These are phyloP conservation scores for Siniperca undulata DNA, from an alignment of 2,797 vertebrate genomes.

Conservation along the genomic window DNA sequence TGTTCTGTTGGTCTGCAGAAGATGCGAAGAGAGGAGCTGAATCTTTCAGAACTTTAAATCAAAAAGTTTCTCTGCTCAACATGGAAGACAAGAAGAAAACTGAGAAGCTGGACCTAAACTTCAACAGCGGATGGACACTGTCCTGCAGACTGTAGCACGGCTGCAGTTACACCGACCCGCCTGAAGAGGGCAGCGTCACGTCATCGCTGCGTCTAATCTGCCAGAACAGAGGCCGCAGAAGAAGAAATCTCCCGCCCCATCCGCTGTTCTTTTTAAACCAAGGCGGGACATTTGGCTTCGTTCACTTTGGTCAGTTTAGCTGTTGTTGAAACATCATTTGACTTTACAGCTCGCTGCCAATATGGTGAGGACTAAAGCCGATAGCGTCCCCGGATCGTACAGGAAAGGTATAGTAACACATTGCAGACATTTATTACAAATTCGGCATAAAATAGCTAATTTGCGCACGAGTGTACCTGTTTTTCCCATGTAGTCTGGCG, in stretches of 20 bases:
- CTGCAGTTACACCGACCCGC: not conserved
- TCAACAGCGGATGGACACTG: too few species aligned
- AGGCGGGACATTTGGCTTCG: constrained; percentile 45
- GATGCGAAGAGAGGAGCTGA: too few species aligned
- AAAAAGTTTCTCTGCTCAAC: not conserved
- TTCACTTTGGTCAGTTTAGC: not conserved
- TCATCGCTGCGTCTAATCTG: fast-evolving
- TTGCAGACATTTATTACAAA: fast-evolving
- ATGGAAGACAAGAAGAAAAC: not conserved
- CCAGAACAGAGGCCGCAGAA: not conserved
- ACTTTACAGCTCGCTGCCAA: not conserved
- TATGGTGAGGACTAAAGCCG: constrained; percentile 89
- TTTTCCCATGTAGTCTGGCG: not conserved
- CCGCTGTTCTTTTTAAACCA: constrained; percentile 64
- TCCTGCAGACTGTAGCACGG: not conserved
- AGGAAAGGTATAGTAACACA: constrained; percentile 81
- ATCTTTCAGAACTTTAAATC: too few species aligned
- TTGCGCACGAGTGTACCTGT: fast-evolving
- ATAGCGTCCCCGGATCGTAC: constrained; percentile 83
- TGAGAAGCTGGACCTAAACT: not conserved
- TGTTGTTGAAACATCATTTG: fast-evolving
- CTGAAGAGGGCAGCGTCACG: not conserved
- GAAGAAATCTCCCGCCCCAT: constrained; percentile 70
- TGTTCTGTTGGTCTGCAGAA: too few species aligned
- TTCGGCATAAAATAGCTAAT: fast-evolving